Evolutionary conservation across 2,797 vertebrate genomes (phyloP), one percentile per base, ranked within the genome.

Genomic region (Gymnodraco acuticeps): DNA sequence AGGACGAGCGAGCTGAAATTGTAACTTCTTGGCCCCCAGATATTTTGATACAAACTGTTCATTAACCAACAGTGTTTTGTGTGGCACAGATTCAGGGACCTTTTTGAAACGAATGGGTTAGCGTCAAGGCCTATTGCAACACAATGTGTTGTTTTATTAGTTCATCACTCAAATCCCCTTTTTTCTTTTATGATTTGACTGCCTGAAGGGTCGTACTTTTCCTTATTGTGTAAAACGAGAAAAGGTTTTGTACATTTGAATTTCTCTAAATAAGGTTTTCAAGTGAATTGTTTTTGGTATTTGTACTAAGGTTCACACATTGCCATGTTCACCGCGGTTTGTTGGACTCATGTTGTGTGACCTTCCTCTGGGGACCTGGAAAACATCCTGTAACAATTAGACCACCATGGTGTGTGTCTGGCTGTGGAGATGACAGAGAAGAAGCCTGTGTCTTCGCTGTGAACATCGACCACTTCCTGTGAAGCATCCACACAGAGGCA

Each of bases 401-500:
- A 88, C 80, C 85, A 70, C 79, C 17, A 51, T 77, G 83, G 73
- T 73, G 77, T 69, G 69, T 19, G 79, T 78, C 65, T 76, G 82
- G 64, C 75, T 84, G 87, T 41, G 63, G 65, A 75, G 77, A 82
- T 71, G 47, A 56, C 59, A 62, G 72, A 70, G 80, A 79, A 70
- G 80, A 65, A 63, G 70, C 81, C 82, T 64, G 51, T 43, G 75
- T 48, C 80, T 64, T 63, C 74, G 51, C 70, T 50, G 76, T 78
- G 83, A 83, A 54, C 48, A 89, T 83, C 83, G 54, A 83, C 83
- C 84, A 86, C 81, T 83, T 89, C 73, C 80, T 83, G 73, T 66
- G 55, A 75, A 83, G 83, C 77, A 75, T 77, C 77, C 74, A 68
- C 67, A 82, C 53, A 59, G 27, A 50, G 67, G 75, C 47, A 48